Conservation (phyloP, 2,797 vertebrate genomes). For the Danio jaintianensis region DNA sequence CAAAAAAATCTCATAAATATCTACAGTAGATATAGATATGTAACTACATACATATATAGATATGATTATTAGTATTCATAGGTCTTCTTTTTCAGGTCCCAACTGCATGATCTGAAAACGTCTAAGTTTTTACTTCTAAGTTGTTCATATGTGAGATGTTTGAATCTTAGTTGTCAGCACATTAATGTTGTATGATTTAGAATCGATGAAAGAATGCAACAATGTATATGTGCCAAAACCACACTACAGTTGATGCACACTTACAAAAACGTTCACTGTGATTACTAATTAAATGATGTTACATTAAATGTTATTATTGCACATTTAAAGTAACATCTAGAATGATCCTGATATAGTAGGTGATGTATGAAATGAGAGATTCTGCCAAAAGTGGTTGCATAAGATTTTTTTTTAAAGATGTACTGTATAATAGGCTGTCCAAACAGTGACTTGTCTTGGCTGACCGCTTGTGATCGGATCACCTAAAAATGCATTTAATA, state of each 20-base stretch:
- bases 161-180: too few relatives aligned
- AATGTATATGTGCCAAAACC: neutral
- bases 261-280: too few relatives aligned
- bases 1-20: too few relatives aligned
- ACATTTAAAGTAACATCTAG: neutral
- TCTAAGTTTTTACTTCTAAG: too few relatives aligned
- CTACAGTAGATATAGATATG: neutral
- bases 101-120: too few relatives aligned
- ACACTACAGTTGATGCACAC: too few relatives aligned
- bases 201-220: neutral
- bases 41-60: too few relatives aligned
- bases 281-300: neutral
- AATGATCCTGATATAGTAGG: neutral
- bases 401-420: neutral
- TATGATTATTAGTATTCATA: neutral
- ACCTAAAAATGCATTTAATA: neutral
- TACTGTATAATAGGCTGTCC: too few relatives aligned
- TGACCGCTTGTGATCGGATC: neutral
- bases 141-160: too few relatives aligned
- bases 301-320: too few relatives aligned
- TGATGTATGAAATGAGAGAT: neutral
- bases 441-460: neutral
- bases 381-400: neutral
- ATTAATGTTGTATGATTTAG: too few relatives aligned
- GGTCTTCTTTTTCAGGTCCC: too few relatives aligned